These are phyloP conservation scores for Prostheceraeus crozeri DNA, from an alignment of 2,888 invertebrate species.

Conservation along the genomic window DNA sequence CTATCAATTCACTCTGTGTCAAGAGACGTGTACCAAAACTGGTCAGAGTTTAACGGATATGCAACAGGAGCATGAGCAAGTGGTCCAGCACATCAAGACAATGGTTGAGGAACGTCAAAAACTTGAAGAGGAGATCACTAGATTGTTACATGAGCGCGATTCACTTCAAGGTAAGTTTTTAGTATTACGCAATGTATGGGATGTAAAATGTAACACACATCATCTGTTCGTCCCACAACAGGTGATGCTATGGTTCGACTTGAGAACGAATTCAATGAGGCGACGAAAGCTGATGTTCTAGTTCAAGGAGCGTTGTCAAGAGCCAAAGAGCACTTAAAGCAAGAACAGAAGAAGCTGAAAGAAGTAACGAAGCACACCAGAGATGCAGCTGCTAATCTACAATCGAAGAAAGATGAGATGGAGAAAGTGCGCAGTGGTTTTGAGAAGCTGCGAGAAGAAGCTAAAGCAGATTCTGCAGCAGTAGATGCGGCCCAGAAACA, in stretches of 20 bases:
- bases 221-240: neutral
- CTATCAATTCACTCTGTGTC: slow-evolving; percentile 31
- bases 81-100: neutral
- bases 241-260: slow-evolving; percentile 60
- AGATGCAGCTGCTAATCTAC: slow-evolving; percentile 10
- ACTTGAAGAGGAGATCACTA: no score
- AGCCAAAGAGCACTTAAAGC: slow-evolving; percentile 64
- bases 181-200: neutral
- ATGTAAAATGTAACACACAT: neutral
- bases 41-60: slow-evolving; percentile 42
- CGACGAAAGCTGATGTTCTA: slow-evolving; percentile 66
- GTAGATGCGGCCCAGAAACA: slow-evolving; percentile 68
- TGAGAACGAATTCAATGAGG: slow-evolving; percentile 63
- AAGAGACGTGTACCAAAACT: slow-evolving; percentile 4
- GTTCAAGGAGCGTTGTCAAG: slow-evolving; percentile 64
- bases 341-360: slow-evolving; percentile 64
- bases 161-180: no score
- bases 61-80: slow-evolving; percentile 34
- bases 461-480: slow-evolving; percentile 65
- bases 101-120: no score
- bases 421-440: slow-evolving; percentile 62
- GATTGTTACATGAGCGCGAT: no score
- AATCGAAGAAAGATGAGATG: slow-evolving; percentile 62
- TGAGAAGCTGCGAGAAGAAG: slow-evolving; percentile 65
- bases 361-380: slow-evolving; percentile 59